phyloP scores from a whole-genome alignment of 2,113 vertebrate species.

The Onychorhynchus coronatus region DNA sequence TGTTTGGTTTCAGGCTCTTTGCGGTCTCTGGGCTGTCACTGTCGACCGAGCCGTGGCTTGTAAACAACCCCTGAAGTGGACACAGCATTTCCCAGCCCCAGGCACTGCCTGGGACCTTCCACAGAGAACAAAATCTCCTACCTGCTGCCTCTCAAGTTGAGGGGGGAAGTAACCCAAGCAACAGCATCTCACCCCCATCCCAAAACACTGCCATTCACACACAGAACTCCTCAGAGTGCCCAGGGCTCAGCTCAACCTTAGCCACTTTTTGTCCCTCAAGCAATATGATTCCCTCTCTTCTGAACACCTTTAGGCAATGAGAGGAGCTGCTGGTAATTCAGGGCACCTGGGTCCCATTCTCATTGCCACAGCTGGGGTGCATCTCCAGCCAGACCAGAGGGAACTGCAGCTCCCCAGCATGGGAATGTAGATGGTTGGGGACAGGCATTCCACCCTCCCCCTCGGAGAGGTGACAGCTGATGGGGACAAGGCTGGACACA shows the following conservation, averaged over 20 bases:
- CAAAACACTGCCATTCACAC: fast-evolving
- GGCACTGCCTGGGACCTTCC: background rate
- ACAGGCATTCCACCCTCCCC: background rate
- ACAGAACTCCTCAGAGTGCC: fast-evolving
- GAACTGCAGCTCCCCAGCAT: background rate
- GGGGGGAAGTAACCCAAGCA: fast-evolving
- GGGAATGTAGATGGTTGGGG: too few species aligned
- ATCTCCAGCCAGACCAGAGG: background rate
- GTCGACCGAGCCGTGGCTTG: background rate
- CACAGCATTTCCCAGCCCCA: background rate
- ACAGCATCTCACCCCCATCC: background rate
- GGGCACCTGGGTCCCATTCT: background rate
- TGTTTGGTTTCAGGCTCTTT: slow-evolving; percentile 29
- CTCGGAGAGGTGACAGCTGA: background rate
- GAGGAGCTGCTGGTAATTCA: background rate
- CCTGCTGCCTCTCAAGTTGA: background rate
- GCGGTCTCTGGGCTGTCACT: background rate
- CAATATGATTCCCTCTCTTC: background rate
- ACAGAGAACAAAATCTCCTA: background rate
- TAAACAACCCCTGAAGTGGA: background rate
- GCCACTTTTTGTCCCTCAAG: background rate
- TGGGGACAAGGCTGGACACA: background rate
- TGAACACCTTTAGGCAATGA: background rate
- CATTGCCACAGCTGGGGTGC: fast-evolving
- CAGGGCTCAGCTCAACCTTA: background rate